Conservation (phyloP, 2,888 invertebrate species). For the Cyaniris semiargus region DNA sequence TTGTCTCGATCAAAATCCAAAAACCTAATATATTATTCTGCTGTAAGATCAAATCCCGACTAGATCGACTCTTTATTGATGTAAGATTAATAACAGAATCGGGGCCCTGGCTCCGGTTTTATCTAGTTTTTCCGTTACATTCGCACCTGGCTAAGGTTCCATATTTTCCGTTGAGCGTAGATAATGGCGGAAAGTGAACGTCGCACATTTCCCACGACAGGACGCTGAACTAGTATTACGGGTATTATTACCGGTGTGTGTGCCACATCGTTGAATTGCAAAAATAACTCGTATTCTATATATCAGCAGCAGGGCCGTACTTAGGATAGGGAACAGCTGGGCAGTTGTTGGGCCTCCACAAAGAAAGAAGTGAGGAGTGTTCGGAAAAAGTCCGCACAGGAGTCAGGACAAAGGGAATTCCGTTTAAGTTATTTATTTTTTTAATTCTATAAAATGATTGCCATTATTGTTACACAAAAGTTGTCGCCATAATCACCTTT, state of each 20-base stretch:
- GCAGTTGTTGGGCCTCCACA: not conserved
- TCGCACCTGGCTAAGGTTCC: not conserved
- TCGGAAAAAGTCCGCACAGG: not conserved
- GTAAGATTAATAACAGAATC: not conserved
- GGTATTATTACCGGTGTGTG: constrained; percentile 24
- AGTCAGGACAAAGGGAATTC: not conserved
- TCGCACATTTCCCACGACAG: constrained; percentile 71
- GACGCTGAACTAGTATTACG: constrained; percentile 21
- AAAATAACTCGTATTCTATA: not conserved
- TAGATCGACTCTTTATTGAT: not conserved
- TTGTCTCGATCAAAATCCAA: not conserved
- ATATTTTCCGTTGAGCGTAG: constrained; percentile 47
- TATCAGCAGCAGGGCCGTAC: not conserved
- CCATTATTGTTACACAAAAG: not conserved
- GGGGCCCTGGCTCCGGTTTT: not conserved
- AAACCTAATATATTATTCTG: not conserved
- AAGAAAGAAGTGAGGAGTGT: not conserved
- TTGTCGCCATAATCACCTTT: too few relatives aligned
- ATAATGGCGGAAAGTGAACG: constrained; percentile 65
- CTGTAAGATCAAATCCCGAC: not conserved
- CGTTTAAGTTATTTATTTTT: too few relatives aligned
- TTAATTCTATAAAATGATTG: not conserved
- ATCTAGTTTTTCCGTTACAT: constrained; percentile 18
- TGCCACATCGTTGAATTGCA: not conserved
- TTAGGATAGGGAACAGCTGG: not conserved